Evolutionary conservation across 2,888 invertebrate genomes (phyloP), one percentile per base, ranked within the genome.

Genomic region (Hypsopygia costalis): DNA sequence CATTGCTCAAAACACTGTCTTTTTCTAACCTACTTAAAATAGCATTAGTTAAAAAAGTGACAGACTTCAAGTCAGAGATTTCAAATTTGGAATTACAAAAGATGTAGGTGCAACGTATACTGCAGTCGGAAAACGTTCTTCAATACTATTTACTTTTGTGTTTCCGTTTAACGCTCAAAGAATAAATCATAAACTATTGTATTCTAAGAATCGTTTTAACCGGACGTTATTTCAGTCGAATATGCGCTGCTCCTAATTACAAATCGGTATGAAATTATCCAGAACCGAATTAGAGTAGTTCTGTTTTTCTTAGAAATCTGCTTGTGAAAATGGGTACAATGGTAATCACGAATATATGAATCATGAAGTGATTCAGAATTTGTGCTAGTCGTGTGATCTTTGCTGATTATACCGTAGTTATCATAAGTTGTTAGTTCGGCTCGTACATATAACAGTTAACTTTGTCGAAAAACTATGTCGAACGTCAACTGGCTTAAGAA

Each of bases 1-100:
- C 8, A 16, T 39, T 39, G 39, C 39, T 33, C 28, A 39, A 39
- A 27, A 47, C 51, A 50, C 48, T 51, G 43, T 63, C 62, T 56
- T 51, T 52, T 35, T 59, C 57, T 51, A 47, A 43, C 52, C 35
- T 44, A 52, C 49, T 49, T 30, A 39, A 11, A 48, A 41, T 31
- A 34, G 30, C 11, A 34, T 20, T 20, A 6, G 46, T 21, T 34
- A 44, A 49, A 58, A 45, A 53, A 46, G 61, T 36, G 52, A 44
- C 44, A 52, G 40, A 40, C 2, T 34, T 55, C 11, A 8, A 29
- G 12, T 8, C 9, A 29, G 28, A 16, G 3, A 16, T 4, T 16
- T 16, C 3, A 16, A n/a, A n/a, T n/a, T 36, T 30, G 21, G 11
- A 22, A 3, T 9, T 36, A 30, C 9, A 20, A 30, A 35, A 27